Evolutionary conservation across 2,888 invertebrate genomes (phyloP).

Genomic region (Eupeodes luniger): DNA sequence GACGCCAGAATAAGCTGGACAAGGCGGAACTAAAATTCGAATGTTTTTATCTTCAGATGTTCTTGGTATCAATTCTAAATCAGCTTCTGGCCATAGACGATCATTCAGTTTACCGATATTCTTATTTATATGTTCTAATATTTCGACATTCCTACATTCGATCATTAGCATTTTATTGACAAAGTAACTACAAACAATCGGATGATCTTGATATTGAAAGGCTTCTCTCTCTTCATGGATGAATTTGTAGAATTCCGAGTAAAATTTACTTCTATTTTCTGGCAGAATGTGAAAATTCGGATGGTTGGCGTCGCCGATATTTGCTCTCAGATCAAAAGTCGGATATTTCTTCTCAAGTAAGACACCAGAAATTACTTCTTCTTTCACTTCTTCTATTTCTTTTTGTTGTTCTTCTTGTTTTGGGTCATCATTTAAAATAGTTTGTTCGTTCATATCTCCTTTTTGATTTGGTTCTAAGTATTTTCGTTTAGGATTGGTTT

Average conservation of each 20-base stretch:
- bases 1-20: not conserved
- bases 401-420: not conserved
- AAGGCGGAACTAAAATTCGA: conserved; percentile 12
- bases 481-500: not conserved
- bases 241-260: not conserved
- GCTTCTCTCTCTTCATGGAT: not conserved
- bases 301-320: conserved; percentile 51
- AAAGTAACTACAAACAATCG: not conserved
- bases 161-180: conserved; percentile 14
- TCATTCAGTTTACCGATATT: not conserved
- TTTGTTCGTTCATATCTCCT: not conserved
- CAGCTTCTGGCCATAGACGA: not conserved
- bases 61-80: conserved; percentile 23
- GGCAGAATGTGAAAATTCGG: conserved; percentile 4
- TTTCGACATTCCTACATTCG: conserved; percentile 1
- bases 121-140: not conserved
- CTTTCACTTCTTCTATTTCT: not conserved
- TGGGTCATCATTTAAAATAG: not conserved
- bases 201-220: not conserved
- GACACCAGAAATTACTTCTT: conserved; percentile 4
- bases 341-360: not conserved
- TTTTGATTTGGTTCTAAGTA: not conserved
- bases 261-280: not conserved
- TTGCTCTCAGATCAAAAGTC: conserved; percentile 25
- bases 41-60: not conserved